Evolutionary conservation across 2,888 invertebrate species (phyloP).

Genomic region (Sesia bembeciformis): DNA sequence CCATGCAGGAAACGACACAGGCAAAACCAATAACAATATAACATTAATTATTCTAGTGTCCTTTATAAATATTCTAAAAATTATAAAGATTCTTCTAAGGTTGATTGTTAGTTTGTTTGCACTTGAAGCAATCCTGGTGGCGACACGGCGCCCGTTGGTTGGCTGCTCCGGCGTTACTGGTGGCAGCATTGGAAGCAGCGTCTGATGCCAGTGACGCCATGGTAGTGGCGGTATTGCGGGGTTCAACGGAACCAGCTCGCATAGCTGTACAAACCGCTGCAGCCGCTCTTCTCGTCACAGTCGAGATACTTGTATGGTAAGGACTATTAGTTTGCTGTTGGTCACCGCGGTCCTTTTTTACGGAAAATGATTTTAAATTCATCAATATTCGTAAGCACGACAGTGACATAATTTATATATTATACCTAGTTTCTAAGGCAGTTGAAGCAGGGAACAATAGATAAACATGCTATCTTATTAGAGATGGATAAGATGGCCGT

Average conservation of each 20-base stretch:
- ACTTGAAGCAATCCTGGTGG: constrained; percentile 55
- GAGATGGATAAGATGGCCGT: too few relatives aligned
- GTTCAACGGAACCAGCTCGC: constrained; percentile 31
- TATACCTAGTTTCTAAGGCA: too few relatives aligned
- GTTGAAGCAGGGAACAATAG: too few relatives aligned
- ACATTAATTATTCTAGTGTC: too few relatives aligned
- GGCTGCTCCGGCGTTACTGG: constrained; percentile 55
- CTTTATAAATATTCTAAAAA: too few relatives aligned
- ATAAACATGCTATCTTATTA: too few relatives aligned
- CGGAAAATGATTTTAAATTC: too few relatives aligned
- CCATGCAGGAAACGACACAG: too few relatives aligned
- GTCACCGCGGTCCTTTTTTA: too few relatives aligned
- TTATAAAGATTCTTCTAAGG: neutral
- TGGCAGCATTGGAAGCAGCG: constrained; percentile 51
- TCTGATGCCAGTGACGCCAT: constrained; percentile 58
- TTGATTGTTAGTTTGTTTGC: neutral
- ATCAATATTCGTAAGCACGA: too few relatives aligned
- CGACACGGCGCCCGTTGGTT: constrained; percentile 60
- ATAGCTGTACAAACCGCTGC: constrained; percentile 34
- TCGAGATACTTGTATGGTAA: constrained; percentile 61
- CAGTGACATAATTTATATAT: too few relatives aligned
- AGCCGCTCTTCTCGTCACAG: constrained; percentile 47
- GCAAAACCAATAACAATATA: too few relatives aligned
- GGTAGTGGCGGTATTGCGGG: constrained; percentile 45
- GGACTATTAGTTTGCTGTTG: neutral